phyloP scores from a whole-genome alignment of 1,140 invertebrate species.

The Dendrolimus punctatus region DNA sequence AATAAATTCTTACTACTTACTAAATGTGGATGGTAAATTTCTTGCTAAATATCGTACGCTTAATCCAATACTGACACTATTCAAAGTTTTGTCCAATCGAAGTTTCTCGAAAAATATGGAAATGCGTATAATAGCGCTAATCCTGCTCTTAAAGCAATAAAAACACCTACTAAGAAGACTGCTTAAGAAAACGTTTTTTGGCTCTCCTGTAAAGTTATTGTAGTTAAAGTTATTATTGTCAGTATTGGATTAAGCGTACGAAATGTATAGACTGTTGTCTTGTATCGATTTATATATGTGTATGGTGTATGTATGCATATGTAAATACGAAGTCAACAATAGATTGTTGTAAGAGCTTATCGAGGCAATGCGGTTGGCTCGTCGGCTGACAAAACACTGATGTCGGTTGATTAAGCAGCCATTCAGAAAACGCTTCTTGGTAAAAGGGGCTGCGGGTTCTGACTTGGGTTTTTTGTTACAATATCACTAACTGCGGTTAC shows the following conservation, averaged over 20 bases:
- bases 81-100: too few relatives aligned
- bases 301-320: conserved; percentile 7
- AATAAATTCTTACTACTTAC: too few relatives aligned
- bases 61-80: background rate
- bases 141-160: background rate
- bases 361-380: conserved; percentile 17
- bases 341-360: conserved; percentile 26
- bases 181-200: too few relatives aligned
- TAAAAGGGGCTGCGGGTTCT: too few relatives aligned
- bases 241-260: too few relatives aligned
- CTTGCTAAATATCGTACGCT: background rate
- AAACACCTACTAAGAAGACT: background rate
- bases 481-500: too few relatives aligned
- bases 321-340: conserved; percentile 19
- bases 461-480: too few relatives aligned
- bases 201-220: too few relatives aligned
- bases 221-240: too few relatives aligned
- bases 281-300: conserved; percentile 1
- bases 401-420: conserved; percentile 25
- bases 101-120: background rate
- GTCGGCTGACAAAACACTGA: conserved; percentile 41
- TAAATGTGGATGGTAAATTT: too few relatives aligned
- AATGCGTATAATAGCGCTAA: background rate
- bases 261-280: background rate
- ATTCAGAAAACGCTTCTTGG: conserved; percentile 20